These are phyloP conservation scores for Empidonax traillii DNA, from an alignment of 2,113 vertebrate species.

Conservation along the genomic window DNA sequence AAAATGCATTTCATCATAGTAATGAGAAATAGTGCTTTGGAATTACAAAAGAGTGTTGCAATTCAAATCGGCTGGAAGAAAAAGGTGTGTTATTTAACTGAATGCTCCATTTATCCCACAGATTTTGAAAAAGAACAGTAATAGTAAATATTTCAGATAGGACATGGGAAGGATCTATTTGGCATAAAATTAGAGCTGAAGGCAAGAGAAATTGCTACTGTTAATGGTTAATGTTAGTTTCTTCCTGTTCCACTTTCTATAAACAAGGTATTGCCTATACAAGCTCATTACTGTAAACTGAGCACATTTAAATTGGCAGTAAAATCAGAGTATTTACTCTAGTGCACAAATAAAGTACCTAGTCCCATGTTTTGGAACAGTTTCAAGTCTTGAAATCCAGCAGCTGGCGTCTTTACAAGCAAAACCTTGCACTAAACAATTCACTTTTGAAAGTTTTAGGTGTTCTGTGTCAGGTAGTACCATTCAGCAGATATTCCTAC, in stretches of 20 bases:
- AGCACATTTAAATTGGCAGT: slow-evolving; percentile 95
- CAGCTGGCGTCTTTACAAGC: slow-evolving; percentile 84
- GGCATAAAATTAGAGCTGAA: slow-evolving; percentile 47
- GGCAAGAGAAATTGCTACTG: slow-evolving; percentile 77
- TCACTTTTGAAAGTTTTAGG: slow-evolving; percentile 79
- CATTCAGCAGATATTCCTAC: slow-evolving; percentile 78
- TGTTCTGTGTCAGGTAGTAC: slow-evolving; percentile 88
- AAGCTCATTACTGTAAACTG: slow-evolving; percentile 92
- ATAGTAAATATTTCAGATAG: slow-evolving; percentile 29
- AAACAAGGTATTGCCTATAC: slow-evolving; percentile 83
- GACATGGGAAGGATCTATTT: slow-evolving; percentile 49
- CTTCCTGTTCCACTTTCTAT: slow-evolving; percentile 81
- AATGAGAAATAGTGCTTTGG: neutral
- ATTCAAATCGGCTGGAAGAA: neutral
- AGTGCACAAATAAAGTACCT: slow-evolving; percentile 86
- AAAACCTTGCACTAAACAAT: slow-evolving; percentile 82
- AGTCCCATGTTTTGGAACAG: slow-evolving; percentile 80
- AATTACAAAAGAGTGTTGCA: neutral
- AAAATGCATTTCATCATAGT: neutral
- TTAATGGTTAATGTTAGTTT: slow-evolving; percentile 80
- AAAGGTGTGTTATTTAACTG: neutral
- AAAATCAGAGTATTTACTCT: slow-evolving; percentile 90
- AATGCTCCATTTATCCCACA: neutral
- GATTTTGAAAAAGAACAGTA: neutral
- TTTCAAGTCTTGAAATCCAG: slow-evolving; percentile 84